Conservation (phyloP, 2,113 vertebrate species). For the Vicugna pacos region DNA sequence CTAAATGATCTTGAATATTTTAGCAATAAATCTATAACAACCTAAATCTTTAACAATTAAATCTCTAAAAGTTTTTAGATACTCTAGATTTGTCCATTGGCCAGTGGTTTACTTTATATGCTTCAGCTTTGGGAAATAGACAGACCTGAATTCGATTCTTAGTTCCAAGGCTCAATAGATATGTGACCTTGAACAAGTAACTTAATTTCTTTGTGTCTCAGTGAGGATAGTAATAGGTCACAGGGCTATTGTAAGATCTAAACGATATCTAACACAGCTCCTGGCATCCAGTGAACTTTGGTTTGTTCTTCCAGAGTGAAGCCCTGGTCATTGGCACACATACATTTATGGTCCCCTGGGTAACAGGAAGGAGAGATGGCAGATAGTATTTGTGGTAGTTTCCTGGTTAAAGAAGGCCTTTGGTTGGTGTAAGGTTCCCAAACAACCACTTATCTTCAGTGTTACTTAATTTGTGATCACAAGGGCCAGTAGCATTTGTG, state of each 20-base stretch:
- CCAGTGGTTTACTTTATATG: conserved; percentile 12
- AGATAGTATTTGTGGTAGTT: not conserved
- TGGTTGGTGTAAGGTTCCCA: not conserved
- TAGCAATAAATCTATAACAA: not conserved
- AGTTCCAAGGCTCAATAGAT: conserved; percentile 22
- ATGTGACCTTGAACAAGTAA: not conserved
- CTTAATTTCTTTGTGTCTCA: conserved; percentile 14
- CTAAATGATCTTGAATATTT: conserved; percentile 18
- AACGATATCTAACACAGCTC: conserved; percentile 20
- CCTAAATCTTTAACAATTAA: not conserved
- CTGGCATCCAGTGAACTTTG: not conserved
- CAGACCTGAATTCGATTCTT: conserved; percentile 12
- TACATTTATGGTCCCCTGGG: not conserved
- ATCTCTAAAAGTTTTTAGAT: conserved; percentile 10
- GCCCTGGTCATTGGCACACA: not conserved
- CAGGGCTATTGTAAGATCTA: not conserved
- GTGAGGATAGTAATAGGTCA: not conserved
- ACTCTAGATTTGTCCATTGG: not conserved
- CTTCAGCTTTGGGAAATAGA: not conserved
- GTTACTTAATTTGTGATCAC: conserved; percentile 53
- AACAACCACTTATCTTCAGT: not conserved
- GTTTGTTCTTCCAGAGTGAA: not conserved
- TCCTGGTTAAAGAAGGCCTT: not conserved
- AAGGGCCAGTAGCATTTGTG: not conserved
- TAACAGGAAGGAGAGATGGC: conserved; percentile 26